Conservation (phyloP, 2,888 invertebrate species). For the Nemurella pictetii region DNA sequence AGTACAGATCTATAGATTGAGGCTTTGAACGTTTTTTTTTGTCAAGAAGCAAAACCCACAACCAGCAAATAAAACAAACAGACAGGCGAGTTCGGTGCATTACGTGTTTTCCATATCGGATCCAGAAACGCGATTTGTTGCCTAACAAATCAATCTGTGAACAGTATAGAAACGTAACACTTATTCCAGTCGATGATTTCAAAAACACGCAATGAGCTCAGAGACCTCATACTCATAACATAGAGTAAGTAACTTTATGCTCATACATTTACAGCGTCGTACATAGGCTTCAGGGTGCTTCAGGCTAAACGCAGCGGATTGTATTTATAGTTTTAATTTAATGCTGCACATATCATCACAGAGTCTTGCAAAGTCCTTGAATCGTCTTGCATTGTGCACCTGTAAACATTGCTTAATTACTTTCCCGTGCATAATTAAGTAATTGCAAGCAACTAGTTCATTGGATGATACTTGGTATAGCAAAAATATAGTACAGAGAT, state of each 20-base stretch:
- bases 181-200: background rate
- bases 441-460: background rate
- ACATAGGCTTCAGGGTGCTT: background rate
- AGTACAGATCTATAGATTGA: too few relatives aligned
- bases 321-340: background rate
- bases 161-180: background rate
- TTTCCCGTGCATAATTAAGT: background rate
- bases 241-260: too few relatives aligned
- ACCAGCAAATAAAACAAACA: too few relatives aligned
- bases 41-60: too few relatives aligned
- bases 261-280: too few relatives aligned
- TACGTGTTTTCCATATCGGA: too few relatives aligned
- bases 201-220: background rate
- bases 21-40: too few relatives aligned
- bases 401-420: background rate
- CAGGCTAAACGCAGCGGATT: background rate
- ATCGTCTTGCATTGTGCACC: background rate
- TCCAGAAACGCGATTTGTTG: too few relatives aligned
- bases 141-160: background rate
- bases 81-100: too few relatives aligned
- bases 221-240: background rate
- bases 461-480: background rate
- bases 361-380: background rate
- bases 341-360: background rate
- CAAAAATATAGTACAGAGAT: background rate